Evolutionary conservation across 2,888 invertebrate genomes (phyloP), one percentile per base, ranked within the genome.

Genomic region (Ditylenchus weischeri): DNA sequence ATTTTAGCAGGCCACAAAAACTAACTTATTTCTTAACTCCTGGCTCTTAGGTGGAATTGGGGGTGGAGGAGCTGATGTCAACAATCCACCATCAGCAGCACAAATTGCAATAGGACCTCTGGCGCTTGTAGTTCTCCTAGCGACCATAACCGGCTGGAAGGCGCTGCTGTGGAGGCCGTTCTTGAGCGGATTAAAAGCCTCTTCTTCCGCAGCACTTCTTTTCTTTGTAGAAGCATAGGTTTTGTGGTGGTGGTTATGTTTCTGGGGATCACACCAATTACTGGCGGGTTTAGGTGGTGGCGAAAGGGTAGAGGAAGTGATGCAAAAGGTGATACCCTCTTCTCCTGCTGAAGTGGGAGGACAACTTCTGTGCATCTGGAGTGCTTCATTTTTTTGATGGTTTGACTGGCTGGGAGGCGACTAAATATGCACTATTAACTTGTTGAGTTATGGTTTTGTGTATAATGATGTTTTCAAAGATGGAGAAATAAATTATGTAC

Each of bases 221-320:
- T 54, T 21, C n/a, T 29, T 1, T 54, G 54, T 7, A 54, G 11
- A 21, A 54, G 29, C 29, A 29, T 29, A 23, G 54, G 15, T 29
- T n/a, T 54, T 23, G 11, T 54, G 43, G 43, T 38, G 38, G 11
- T 43, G 43, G 15, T 43, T 43, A 15, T 43, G 15, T 8, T 43
- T 43, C 8, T 43, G 43, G 43, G 13, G 11, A 10, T 43, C 54
- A 11, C n/a, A 23, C 54, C 54, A 54, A 21, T 54, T 54, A 23
- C 54, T 29, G 29, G 11, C 11, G n/a, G 54, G 54, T 23, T 54
- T 54, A 21, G 54, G 54, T 54, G 29, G 15, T 15, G 54, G 54
- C 29, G 54, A 54, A 54, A 54, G 54, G n/a, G 54, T 29, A 29
- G 43, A 43, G 43, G 54, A 54, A 54, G 54, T 54, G 54, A 54